Base-by-base conservation (phyloP, 2,113 vertebrate species). In the Centropus unirufus region DNA sequence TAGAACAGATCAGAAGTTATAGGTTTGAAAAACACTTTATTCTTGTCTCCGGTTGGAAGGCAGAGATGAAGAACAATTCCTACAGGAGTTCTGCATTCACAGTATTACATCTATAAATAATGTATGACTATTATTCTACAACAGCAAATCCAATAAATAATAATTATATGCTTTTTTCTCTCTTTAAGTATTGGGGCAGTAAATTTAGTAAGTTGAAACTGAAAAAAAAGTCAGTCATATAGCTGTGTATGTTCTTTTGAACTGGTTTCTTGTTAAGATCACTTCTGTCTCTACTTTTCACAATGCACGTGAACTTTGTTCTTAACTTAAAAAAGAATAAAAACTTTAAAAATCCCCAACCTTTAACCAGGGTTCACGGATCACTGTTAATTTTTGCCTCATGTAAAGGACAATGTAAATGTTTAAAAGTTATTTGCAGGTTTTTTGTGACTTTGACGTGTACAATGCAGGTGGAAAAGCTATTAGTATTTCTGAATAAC, bases 401-500 rank as follows among this genome's bases (percentile, higher is more conserved):
- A 62, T 3, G 3, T 52, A 72, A 92, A 79, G n/a, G 34, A 52
- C 13, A 46, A 5, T n/a, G 46, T 58, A 85, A 94, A 61, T 30
- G 9, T 57, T 84, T 94, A 80, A 83, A 89, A 59, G 39, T 85
- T 84, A 29, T 49, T 83, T 92, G 52, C 52, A 80, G 49, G 9
- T 90, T 90, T 90, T 87, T 90, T 51, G 2, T 84, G 63, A 68
- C 58, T 36, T 47, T 55, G 29, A 79, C 51, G 44, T 34, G 14
- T 7, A 10, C 15, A 44, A 3, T 29, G 17, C 51, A 78, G 63
- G n/a, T 73, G 62, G 55, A 64, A 80, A 96, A 87, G 73, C 76
- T 92, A 34, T 95, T 95, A 61, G 29, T 47, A 69, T 79, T 88
- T 77, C 42, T 36, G 42, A 90, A n/a, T 63, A 89, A 80, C 63